Conservation (phyloP, 2,888 invertebrate species). For the Lymantria dispar region DNA sequence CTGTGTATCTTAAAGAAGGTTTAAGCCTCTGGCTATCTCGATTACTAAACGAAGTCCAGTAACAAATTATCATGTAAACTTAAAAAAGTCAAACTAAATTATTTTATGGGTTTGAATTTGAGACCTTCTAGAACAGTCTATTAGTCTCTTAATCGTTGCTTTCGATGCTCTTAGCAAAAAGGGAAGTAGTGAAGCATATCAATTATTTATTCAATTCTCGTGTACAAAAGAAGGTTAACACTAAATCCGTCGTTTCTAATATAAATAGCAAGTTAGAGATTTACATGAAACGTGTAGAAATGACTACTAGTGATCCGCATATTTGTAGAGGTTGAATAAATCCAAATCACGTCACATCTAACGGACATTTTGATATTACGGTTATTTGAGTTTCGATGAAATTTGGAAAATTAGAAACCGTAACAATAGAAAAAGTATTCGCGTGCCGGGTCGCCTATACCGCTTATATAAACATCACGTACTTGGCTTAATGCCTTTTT, state of each 20-base stretch:
- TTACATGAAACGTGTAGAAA: conserved; percentile 28
- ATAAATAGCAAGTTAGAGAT: conserved; percentile 15
- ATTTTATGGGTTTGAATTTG: too few relatives aligned
- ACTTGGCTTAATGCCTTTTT: conserved; percentile 16
- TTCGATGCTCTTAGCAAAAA: too few relatives aligned
- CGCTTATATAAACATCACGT: conserved; percentile 55
- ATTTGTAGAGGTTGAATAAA: conserved; percentile 24
- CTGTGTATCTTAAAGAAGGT: too few relatives aligned
- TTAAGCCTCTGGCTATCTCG: too few relatives aligned
- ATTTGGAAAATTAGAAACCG: conserved; percentile 52
- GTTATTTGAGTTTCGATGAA: conserved; percentile 43
- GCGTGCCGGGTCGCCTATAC: conserved; percentile 57
- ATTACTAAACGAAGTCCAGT: too few relatives aligned
- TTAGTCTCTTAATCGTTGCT: too few relatives aligned
- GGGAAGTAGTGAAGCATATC: conserved; percentile 1
- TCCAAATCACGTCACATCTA: conserved; percentile 34
- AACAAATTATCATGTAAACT: too few relatives aligned
- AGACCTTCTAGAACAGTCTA: too few relatives aligned
- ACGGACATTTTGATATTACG: conserved; percentile 43
- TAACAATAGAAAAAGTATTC: conserved; percentile 49
- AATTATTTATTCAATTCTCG: background rate
- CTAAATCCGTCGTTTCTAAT: conserved; percentile 6
- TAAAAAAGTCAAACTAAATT: too few relatives aligned
- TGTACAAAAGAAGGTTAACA: conserved; percentile 1
- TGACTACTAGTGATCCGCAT: conserved; percentile 9